Evolutionary conservation across 2,888 invertebrate genomes (phyloP).

Genomic region (Cantharis rufa): DNA sequence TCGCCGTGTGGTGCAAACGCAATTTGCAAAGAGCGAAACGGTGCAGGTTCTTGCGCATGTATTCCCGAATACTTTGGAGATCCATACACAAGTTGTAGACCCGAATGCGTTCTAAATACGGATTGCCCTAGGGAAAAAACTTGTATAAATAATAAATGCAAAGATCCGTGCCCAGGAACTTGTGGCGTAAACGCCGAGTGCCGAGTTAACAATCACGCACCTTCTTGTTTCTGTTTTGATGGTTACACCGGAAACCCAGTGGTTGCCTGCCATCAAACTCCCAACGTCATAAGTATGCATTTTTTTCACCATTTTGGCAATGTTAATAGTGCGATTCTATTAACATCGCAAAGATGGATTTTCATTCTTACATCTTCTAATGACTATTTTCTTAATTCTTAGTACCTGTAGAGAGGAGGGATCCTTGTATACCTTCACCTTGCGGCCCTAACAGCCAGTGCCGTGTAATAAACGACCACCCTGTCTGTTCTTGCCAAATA

Average conservation of each 20-base stretch:
- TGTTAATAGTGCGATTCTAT: neutral
- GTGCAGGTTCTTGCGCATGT: conserved; percentile 83
- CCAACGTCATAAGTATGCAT: conserved; percentile 7
- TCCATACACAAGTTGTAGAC: conserved; percentile 83
- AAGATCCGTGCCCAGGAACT: conserved; percentile 80
- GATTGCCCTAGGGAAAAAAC: conserved; percentile 78
- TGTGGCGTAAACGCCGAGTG: conserved; percentile 83
- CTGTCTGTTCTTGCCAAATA: conserved; percentile 78
- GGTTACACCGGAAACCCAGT: conserved; percentile 80
- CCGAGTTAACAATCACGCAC: conserved; percentile 79
- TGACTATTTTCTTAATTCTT: conserved; percentile 38
- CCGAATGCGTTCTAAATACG: conserved; percentile 83
- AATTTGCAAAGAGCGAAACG: conserved; percentile 79
- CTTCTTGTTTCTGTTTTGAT: conserved; percentile 77
- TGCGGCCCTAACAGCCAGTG: conserved; percentile 80
- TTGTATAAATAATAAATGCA: conserved; percentile 84
- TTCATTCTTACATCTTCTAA: conserved; percentile 39
- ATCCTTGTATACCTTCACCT: conserved; percentile 75
- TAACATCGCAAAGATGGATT: neutral
- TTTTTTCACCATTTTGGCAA: conserved; percentile 4
- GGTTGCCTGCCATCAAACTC: conserved; percentile 53
- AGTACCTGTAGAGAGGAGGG: conserved; percentile 55
- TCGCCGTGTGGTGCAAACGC: conserved; percentile 88
- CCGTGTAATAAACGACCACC: conserved; percentile 71
- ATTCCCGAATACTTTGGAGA: conserved; percentile 83